Conservation (phyloP, 2,113 vertebrate species). For the Octodon degus region DNA sequence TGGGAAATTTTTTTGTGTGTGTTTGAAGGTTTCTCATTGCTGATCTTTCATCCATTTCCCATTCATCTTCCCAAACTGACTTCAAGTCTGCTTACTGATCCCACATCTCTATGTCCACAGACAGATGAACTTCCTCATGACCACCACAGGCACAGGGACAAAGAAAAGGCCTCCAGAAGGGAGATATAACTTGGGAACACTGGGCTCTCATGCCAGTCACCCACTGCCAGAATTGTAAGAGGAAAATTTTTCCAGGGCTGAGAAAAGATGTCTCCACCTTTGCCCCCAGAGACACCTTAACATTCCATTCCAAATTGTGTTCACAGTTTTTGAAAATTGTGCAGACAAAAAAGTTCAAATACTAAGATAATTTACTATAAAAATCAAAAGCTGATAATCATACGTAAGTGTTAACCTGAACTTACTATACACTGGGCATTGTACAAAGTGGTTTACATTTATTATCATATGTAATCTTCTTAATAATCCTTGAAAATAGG, state of each 20-base stretch:
- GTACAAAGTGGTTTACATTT: neutral
- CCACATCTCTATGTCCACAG: neutral
- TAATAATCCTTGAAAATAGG: neutral
- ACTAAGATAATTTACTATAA: neutral
- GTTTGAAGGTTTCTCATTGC: neutral
- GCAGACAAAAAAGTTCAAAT: neutral
- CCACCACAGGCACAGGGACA: neutral
- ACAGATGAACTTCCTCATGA: neutral
- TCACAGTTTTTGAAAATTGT: neutral
- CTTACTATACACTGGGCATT: neutral
- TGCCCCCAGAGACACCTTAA: neutral
- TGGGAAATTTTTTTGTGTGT: neutral
- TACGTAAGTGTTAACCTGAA: neutral
- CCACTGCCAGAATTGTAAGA: neutral
- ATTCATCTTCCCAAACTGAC: neutral
- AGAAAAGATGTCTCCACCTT: neutral
- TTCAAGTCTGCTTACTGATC: neutral
- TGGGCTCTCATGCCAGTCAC: neutral
- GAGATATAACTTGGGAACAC: neutral
- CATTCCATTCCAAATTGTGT: neutral
- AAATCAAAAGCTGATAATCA: neutral
- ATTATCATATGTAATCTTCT: neutral
- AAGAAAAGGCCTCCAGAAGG: neutral
- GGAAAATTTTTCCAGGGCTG: too few relatives aligned
- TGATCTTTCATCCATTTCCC: neutral